These are phyloP conservation scores for Augochlorella aurata DNA, from an alignment of 2,888 invertebrate species.

Conservation along the genomic window DNA sequence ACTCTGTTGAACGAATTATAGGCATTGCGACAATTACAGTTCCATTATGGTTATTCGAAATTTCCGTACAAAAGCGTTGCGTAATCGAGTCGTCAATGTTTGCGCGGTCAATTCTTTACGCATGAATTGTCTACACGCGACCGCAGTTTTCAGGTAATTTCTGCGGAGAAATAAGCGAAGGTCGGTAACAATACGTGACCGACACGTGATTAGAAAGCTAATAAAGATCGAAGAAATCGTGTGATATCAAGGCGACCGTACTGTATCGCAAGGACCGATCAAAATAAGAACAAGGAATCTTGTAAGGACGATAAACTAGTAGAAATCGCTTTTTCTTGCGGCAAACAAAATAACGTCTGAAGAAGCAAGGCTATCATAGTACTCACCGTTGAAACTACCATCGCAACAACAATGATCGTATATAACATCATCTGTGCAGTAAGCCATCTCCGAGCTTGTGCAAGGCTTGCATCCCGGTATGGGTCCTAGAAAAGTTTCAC, in stretches of 20 bases:
- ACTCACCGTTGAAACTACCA: slow-evolving; percentile 84
- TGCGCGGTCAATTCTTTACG: slow-evolving; percentile 65
- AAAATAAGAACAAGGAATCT: not conserved
- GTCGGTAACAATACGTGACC: slow-evolving; percentile 39
- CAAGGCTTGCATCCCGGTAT: slow-evolving; percentile 86
- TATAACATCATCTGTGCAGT: slow-evolving; percentile 85
- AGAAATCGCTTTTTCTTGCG: not conserved
- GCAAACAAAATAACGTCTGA: not conserved
- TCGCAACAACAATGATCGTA: slow-evolving; percentile 86
- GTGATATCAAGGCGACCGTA: slow-evolving; percentile 13
- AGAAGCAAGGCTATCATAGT: not conserved
- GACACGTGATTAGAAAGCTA: slow-evolving; percentile 1
- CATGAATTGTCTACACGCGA: slow-evolving; percentile 65
- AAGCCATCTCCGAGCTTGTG: slow-evolving; percentile 84
- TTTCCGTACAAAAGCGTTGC: slow-evolving; percentile 41
- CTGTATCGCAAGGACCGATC: not conserved
- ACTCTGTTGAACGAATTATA: slow-evolving; percentile 30
- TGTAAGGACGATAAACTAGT: not conserved
- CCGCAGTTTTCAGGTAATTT: slow-evolving; percentile 56
- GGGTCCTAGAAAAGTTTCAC: slow-evolving; percentile 70
- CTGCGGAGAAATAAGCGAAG: slow-evolving; percentile 42
- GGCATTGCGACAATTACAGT: slow-evolving; percentile 21
- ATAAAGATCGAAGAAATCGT: not conserved
- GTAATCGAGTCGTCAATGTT: slow-evolving; percentile 43
- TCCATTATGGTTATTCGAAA: slow-evolving; percentile 44